Conservation (phyloP, 2,888 invertebrate genomes). For the Stegana nigrithorax region DNA sequence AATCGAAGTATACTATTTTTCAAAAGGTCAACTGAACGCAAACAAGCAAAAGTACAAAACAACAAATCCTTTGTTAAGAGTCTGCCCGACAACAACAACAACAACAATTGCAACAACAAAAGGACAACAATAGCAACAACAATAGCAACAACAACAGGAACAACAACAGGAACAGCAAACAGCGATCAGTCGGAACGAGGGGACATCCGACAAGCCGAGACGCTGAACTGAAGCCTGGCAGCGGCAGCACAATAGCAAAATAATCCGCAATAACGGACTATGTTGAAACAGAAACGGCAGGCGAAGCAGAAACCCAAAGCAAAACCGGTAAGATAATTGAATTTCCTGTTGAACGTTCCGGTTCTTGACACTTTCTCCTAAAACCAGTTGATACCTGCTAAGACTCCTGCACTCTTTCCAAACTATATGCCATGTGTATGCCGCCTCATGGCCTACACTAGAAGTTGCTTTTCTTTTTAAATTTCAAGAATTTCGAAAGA, state of each 20-base stretch:
- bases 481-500: constrained; percentile 17
- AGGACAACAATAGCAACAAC: background rate
- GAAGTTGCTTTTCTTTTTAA: constrained; percentile 28
- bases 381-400: background rate
- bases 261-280: constrained; percentile 54
- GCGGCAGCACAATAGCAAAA: background rate
- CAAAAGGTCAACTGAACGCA: background rate
- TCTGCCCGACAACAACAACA: background rate
- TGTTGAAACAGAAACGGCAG: constrained; percentile 68
- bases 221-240: constrained; percentile 3
- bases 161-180: background rate
- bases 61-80: too few species aligned
- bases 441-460: too few species aligned
- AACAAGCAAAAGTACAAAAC: background rate
- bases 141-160: background rate
- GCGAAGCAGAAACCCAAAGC: constrained; percentile 67
- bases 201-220: background rate
- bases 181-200: background rate
- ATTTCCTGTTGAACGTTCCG: background rate
- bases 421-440: too few species aligned
- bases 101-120: background rate
- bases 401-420: background rate
- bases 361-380: background rate
- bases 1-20: background rate
- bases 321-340: constrained; percentile 64